Base-by-base conservation (phyloP, 1,140 invertebrate genomes). In the Drosophila baimaii region DNA sequence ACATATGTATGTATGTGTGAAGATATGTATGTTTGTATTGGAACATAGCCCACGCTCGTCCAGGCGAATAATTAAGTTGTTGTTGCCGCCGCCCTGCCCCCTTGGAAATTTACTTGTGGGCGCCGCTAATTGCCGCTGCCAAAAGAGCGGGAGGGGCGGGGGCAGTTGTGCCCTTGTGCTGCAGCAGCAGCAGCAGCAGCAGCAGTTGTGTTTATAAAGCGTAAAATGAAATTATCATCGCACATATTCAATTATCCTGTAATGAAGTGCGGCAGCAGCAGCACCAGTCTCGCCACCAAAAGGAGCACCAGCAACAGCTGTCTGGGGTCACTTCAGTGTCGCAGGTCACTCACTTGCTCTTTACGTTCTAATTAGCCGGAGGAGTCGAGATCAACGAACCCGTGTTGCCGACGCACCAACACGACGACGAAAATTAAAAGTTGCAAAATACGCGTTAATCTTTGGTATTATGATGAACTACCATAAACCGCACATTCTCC, bases 171-270 rank as follows among this genome's bases (percentile, higher is more conserved):
- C n/a, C n/a, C n/a, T n/a, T n/a, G n/a, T n/a, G n/a, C n/a, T n/a
- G 17, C 39, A 41, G 56, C 13, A 44, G 64, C 46, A 62, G 80
- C 72, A 77, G 17, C 39, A 41, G 56, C 13, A 44, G 64, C 46
- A 62, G 80, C 72, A 77, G 69, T 78, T 81, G 77, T 85, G 78
- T 76, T 85, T 81, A 85, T 85, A 75, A 79, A 72, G 81, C 75
- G 81, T 78, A 75, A 79, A 85, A 85, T 85, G 55, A 85, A 85
- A 85, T 85, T 85, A 85, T 85, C 81, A 81, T 80, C 82, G 77
- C 31, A 79, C 81, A 84, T 79, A 84, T 84, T 84, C 64, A 84
- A 84, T 84, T 84, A 84, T 84, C 69, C 81, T 73, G 25, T 43
- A 64, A 56, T 56, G 27, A 64, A 62, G 59, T 39, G 47, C 31